These are phyloP conservation scores for Helicorthomorpha holstii DNA, from an alignment of 1,140 invertebrate genomes.

Conservation along the genomic window DNA sequence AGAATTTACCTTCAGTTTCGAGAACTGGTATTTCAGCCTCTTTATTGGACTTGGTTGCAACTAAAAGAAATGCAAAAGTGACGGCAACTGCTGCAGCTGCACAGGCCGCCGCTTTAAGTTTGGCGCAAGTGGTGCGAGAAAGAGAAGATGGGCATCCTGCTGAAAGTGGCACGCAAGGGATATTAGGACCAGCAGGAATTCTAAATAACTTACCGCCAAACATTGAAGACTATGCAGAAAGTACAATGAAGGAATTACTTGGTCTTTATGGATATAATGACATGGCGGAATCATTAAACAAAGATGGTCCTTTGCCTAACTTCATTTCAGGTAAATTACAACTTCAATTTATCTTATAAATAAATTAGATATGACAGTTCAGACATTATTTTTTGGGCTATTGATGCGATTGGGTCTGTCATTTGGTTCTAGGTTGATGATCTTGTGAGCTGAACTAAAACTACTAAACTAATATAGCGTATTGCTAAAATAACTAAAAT, in stretches of 20 bases:
- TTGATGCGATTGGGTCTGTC: too few relatives aligned
- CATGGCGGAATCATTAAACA: constrained; percentile 28
- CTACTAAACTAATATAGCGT: too few relatives aligned
- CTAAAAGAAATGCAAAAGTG: background rate
- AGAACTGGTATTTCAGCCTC: background rate
- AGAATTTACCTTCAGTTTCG: background rate
- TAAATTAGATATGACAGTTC: too few relatives aligned
- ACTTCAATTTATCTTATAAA: constrained; percentile 4
- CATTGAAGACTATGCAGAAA: constrained; percentile 51
- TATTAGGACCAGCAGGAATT: too few relatives aligned
- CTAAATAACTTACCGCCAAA: constrained; percentile 22
- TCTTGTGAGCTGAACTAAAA: too few relatives aligned
- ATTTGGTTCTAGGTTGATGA: too few relatives aligned
- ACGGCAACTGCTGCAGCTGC: background rate
- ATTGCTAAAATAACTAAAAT: too few relatives aligned
- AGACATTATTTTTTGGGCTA: too few relatives aligned
- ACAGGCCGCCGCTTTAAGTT: background rate
- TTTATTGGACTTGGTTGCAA: constrained; percentile 5
- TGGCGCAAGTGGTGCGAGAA: background rate
- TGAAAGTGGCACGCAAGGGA: too few relatives aligned
- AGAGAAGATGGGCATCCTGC: background rate
- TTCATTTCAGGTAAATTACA: constrained; percentile 26
- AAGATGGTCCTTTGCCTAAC: constrained; percentile 28
- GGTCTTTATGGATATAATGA: constrained; percentile 46
- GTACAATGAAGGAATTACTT: constrained; percentile 52